phyloP scores from a whole-genome alignment of 2,113 vertebrate genomes.

The Amia ocellicauda region DNA sequence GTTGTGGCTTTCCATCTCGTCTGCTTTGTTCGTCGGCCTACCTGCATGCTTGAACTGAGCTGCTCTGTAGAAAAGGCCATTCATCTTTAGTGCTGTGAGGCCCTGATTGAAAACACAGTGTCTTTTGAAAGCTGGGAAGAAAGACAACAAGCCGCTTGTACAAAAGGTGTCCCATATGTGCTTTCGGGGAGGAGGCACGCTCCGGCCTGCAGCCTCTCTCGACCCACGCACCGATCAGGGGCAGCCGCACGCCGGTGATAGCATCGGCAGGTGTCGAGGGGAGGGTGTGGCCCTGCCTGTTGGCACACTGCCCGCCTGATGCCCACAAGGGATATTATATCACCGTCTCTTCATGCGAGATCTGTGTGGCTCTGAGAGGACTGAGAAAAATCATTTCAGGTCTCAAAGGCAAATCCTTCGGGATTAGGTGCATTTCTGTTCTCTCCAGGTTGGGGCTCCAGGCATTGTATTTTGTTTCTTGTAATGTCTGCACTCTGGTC shows the following conservation, averaged over 20 bases:
- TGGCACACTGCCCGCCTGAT: constrained; percentile 50
- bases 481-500: no score
- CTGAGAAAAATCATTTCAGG: constrained; percentile 30
- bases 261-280: constrained; percentile 67
- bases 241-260: constrained; percentile 34
- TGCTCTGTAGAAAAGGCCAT: not conserved
- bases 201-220: not conserved
- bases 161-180: not conserved
- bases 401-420: not conserved
- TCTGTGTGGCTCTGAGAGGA: no score
- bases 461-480: no score
- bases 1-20: not conserved
- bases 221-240: no score
- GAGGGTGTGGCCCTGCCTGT: constrained; percentile 45
- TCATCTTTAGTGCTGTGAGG: not conserved
- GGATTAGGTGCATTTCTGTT: no score
- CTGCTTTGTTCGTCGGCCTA: constrained; percentile 5
- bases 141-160: not conserved
- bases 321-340: constrained; percentile 54
- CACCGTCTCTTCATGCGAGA: constrained; percentile 42
- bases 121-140: not conserved
- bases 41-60: not conserved
- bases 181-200: not conserved
- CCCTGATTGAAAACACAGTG: not conserved
- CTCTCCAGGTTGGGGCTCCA: no score